These are phyloP conservation scores for Gymnorhina tibicen DNA, from an alignment of 2,113 vertebrate genomes.

Conservation along the genomic window DNA sequence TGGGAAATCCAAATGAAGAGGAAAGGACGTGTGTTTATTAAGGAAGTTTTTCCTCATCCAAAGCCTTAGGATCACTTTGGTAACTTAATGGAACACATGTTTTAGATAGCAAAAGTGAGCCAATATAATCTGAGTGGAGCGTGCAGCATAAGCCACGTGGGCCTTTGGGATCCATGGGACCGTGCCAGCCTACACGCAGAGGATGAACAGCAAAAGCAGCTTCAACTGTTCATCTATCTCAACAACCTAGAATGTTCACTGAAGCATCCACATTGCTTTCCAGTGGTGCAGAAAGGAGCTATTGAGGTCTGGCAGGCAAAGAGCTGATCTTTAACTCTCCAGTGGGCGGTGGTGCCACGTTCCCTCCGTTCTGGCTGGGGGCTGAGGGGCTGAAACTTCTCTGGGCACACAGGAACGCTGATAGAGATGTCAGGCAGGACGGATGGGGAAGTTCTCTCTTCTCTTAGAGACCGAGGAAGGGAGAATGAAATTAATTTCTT, in stretches of 20 bases:
- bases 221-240: constrained; percentile 3
- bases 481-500: not conserved
- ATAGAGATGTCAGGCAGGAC: constrained; percentile 22
- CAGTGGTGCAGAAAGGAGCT: constrained; percentile 38
- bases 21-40: not conserved
- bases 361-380: not conserved
- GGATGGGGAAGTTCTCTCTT: not conserved
- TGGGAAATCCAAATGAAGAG: not conserved
- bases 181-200: not conserved
- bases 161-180: not conserved
- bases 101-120: not conserved
- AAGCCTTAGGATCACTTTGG: not conserved
- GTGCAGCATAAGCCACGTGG: not conserved
- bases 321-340: constrained; percentile 4
- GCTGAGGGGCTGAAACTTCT: not conserved
- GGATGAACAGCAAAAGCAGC: not conserved
- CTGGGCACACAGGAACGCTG: not conserved
- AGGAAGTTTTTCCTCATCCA: not conserved
- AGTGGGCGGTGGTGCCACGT: rapidly evolving
- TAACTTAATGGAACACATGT: not conserved
- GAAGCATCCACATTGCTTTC: constrained; percentile 6
- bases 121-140: not conserved
- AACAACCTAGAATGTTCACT: not conserved
- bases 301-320: constrained; percentile 13
- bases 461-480: not conserved